Evolutionary conservation across 2,888 invertebrate genomes (phyloP).

Genomic region (Crocallis elinguaria): DNA sequence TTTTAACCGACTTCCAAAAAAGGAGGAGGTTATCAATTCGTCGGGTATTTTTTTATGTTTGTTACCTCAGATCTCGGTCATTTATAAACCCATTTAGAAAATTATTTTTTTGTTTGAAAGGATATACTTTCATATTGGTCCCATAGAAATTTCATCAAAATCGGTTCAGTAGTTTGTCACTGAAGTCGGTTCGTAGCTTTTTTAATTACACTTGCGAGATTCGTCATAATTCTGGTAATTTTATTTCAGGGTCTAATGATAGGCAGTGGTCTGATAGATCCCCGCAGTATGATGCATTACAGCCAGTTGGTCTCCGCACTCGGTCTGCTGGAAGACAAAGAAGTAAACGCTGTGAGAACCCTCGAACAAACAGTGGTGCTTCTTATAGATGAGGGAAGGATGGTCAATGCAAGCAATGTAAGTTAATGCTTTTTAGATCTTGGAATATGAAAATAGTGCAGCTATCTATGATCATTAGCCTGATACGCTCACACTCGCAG

Average conservation of each 20-base stretch:
- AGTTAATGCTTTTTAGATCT: constrained; percentile 31
- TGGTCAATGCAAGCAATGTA: constrained; percentile 60
- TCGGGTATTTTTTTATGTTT: too few relatives aligned
- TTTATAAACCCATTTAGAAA: too few relatives aligned
- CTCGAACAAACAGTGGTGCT: constrained; percentile 69
- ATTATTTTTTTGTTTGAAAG: too few relatives aligned
- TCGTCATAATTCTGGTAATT: not conserved
- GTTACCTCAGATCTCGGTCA: too few relatives aligned
- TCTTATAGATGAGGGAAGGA: constrained; percentile 66
- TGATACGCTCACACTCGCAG: too few relatives aligned
- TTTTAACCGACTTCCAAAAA: too few relatives aligned
- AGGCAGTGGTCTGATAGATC: constrained; percentile 78
- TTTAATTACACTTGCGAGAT: not conserved
- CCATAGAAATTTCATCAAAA: too few relatives aligned
- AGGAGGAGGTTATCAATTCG: too few relatives aligned
- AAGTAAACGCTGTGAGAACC: constrained; percentile 39
- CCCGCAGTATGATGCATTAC: constrained; percentile 73
- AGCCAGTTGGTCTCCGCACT: constrained; percentile 65
- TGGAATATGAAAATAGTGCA: not conserved
- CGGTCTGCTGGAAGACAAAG: constrained; percentile 70
- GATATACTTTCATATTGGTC: too few relatives aligned
- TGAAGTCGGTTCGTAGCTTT: too few relatives aligned
- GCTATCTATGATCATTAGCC: too few relatives aligned
- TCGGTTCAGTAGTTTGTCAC: too few relatives aligned
- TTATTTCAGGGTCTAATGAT: constrained; percentile 69